Evolutionary conservation across 2,797 vertebrate genomes (phyloP), one percentile per base, ranked within the genome.

Genomic region (Garrulus glandarius): DNA sequence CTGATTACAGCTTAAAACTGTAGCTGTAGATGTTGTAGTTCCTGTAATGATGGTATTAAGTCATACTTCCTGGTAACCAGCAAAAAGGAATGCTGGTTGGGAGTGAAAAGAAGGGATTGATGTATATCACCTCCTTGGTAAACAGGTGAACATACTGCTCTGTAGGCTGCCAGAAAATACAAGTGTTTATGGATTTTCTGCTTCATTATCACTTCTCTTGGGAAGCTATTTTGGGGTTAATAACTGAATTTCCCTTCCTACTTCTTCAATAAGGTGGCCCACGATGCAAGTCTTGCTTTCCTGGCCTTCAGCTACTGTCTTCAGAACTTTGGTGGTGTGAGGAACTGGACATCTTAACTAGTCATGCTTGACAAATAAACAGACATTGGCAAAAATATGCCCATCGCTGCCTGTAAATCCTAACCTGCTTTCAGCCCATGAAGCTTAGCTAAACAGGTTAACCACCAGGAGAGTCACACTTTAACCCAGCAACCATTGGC

Each of bases 271-370:
- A 95, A 96, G 94, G 93, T 97, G 96, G 83, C 59, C 87, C 61
- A 0, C 67, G 47, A 94, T 95, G 90, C 95, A 95, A 95, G 93
- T 74, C 85, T 94, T 95, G 69, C 76, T 96, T 96, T 94, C 94
- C 94, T 82, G 96, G 94, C 83, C 90, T 94, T 90, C 95, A 95
- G 61, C 94, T 95, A 88, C 92, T 96, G 94, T 95, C 87, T 96
- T 47, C 95, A 95, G 94, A 97, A 87, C 93, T 96, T 83, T 97
- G 95, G 93, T 95, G 93, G 89, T 93, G 94, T 96, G 96, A 97
- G 92, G 90, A 97, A 94, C 76, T 21, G 6, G n/a, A 90, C 50
- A 52, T 71, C 53, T 88, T 92, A 93, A 93, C 61, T 77, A 87
- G 84, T 87, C 83, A 75, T 80, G 76, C 69, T 88, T 95, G 76